Base-by-base conservation (phyloP, 2,113 vertebrate genomes). In the Neomonachus schauinslandi region DNA sequence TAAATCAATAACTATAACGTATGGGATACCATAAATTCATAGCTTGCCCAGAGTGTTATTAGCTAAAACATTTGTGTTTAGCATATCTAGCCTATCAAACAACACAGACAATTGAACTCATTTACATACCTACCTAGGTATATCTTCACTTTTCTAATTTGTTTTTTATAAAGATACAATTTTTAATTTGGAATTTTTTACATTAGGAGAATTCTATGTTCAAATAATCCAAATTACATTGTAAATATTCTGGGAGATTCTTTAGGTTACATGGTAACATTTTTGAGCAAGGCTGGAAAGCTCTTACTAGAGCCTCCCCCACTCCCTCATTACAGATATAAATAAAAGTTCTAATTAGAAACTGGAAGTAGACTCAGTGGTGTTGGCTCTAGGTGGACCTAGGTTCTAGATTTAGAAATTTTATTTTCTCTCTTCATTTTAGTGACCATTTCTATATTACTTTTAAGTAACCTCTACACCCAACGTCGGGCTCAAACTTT, bases 1-100 rank as follows among this genome's bases (percentile, higher is more conserved):
- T 98, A 99, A 99, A 99, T 99, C 98, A 99, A 98, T 98, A 98
- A 98, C 98, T 98, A 95, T 95, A 97, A 98, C 95, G 92, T 98
- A 98, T 97, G 97, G 97, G 98, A 98, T 96, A 98, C 96, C 97
- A 96, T 98, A 98, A 98, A 98, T 98, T 98, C 97, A 98, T 97
- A 97, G 97, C 95, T 92, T 84, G 98, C 98, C 98, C 97, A 95
- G 94, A 98, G 97, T 97, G 94, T 93, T 97, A 97, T 91, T 98
- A 98, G 96, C 95, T 98, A 92, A 85, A 97, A 59, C 95, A 79
- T 16, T 92, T 82, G 87, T 5, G 65, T 93, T 86, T 97, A 81
- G 93, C 21, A 86, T 22, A 90, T 77, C 84, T 97, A 91, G 93
- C 61, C 67, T 98, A 97, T 97, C 90, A 95, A 98, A 85, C 33